phyloP scores from a whole-genome alignment of 1,140 invertebrate genomes.

The Linepithema humile region DNA sequence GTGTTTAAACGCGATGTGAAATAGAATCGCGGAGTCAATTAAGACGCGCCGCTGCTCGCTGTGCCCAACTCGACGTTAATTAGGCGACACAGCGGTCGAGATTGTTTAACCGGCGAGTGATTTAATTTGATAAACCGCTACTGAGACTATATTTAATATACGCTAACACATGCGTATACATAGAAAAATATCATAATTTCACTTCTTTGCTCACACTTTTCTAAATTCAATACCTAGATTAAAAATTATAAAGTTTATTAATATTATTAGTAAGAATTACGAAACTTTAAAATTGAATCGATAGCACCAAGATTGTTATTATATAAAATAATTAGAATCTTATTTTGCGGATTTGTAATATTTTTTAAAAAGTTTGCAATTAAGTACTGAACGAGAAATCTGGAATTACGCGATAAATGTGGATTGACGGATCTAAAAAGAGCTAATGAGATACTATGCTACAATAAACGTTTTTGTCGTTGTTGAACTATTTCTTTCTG shows the following conservation, averaged over 20 bases:
- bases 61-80: not conserved
- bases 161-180: not conserved
- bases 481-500: not conserved
- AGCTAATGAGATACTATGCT: not conserved
- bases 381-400: no score
- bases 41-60: not conserved
- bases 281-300: not conserved
- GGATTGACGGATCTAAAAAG: not conserved
- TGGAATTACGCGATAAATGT: no score
- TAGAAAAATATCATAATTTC: not conserved
- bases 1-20: not conserved
- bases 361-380: no score
- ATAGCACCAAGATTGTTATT: not conserved
- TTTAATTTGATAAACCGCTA: not conserved
- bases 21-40: conserved; percentile 23
- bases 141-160: not conserved
- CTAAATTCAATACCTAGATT: not conserved
- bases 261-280: not conserved
- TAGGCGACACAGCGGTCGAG: not conserved
- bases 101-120: not conserved
- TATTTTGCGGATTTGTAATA: no score
- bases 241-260: not conserved
- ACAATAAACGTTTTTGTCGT: not conserved
- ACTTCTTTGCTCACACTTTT: not conserved
- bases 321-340: not conserved